These are phyloP conservation scores for Hirtodrosophila histrioides DNA, from an alignment of 2,888 invertebrate species.

Conservation along the genomic window DNA sequence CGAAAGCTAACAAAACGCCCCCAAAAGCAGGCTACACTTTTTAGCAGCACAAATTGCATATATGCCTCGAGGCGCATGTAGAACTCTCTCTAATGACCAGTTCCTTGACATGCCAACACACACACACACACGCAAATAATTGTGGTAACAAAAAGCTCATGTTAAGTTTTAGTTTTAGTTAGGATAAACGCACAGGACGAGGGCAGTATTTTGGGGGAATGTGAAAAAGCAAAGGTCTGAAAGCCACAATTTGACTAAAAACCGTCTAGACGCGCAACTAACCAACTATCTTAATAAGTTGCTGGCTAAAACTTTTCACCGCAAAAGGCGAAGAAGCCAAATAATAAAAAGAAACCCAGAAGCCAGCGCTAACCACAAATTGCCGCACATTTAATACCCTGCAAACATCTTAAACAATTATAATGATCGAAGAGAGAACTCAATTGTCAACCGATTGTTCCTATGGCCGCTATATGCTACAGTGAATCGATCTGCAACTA, in stretches of 20 bases:
- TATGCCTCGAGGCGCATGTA: conserved; percentile 29
- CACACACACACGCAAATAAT: conserved; percentile 33
- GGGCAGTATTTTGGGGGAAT: neutral
- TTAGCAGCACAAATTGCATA: conserved; percentile 36
- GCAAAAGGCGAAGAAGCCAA: conserved; percentile 15
- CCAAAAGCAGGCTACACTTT: too few species aligned
- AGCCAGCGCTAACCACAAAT: neutral
- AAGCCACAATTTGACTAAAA: conserved; percentile 78
- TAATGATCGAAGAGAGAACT: too few species aligned
- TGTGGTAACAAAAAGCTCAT: conserved; percentile 54
- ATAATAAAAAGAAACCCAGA: conserved; percentile 10
- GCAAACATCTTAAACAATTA: too few species aligned
- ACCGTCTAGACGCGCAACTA: conserved; percentile 75
- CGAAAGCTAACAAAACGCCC: too few species aligned
- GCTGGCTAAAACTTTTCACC: conserved; percentile 64
- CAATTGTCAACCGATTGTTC: too few species aligned
- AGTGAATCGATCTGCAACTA: too few species aligned
- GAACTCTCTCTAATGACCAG: conserved; percentile 42
- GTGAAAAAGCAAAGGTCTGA: conserved; percentile 47
- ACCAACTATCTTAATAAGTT: conserved; percentile 77
- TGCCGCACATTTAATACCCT: too few species aligned
- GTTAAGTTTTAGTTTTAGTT: conserved; percentile 40
- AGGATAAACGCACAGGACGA: neutral
- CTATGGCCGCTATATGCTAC: too few species aligned
- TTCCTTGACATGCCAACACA: conserved; percentile 52